Base-by-base conservation (phyloP, 2,113 vertebrate genomes). In the Myiozetetes cayanensis region DNA sequence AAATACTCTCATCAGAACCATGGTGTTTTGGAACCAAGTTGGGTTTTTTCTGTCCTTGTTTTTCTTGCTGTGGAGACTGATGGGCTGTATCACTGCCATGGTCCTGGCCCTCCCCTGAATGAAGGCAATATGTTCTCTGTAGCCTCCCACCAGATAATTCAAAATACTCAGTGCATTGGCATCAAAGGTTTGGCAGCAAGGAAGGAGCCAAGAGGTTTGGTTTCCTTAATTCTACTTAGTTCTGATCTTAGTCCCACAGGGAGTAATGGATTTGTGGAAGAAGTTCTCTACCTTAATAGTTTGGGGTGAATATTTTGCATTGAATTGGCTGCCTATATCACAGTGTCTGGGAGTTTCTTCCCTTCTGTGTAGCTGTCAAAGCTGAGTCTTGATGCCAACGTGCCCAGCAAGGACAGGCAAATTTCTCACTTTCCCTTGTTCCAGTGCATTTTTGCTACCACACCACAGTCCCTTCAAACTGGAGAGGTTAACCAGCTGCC, bases 401-500 rank as follows among this genome's bases (percentile, higher is more conserved):
- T 22, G 4, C 25, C 43, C 56, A 65, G 31, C 12, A 80, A 78
- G 44, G 49, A 53, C 30, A 61, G n/a, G 12, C 5, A 50, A 1
- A 4, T 55, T 82, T 46, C 27, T 56, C 9, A 35, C 43, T 56
- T 80, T 78, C 13, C 14, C 15, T 53, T 62, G 10, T 24, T 63
- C 44, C 56, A 33, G 12, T 25, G 8, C 19, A 15, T 74, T 73
- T 47, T 68, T 46, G 23, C 22, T 56, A 14, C 28, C 52, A 55
- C 58, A 55, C 22, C 52, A 70, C 50, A 65, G 11, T 35, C 19
- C 30, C 66, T 67, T 82, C 79, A 79, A 65, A 59, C 7, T 1
- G 2, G 22, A 68, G 37, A 33, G 8, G 0, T 17, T 71, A 46
- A 63, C 4, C 2, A 0, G 14, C 8, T 70, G 25, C 31, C 39